Evolutionary conservation across 1,140 invertebrate genomes (phyloP).

Genomic region (Argopecten irradians): DNA sequence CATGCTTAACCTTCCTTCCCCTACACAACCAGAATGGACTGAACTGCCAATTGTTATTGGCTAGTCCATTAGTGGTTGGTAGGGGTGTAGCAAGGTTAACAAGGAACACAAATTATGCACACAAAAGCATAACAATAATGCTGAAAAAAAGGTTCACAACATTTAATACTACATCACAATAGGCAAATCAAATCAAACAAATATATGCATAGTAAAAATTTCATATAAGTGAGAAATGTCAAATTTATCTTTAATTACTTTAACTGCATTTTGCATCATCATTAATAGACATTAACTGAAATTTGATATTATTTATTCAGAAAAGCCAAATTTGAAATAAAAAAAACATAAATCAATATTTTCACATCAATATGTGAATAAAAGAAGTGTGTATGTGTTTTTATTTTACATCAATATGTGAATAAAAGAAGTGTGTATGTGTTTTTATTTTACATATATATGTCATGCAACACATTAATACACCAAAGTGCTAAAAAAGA

Average conservation of each 20-base stretch:
- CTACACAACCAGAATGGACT: constrained; percentile 33
- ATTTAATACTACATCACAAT: constrained; percentile 31
- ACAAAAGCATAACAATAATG: background rate
- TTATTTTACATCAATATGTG: background rate
- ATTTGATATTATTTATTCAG: too few species aligned
- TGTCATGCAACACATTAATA: background rate
- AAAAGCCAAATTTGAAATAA: background rate
- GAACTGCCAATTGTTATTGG: background rate
- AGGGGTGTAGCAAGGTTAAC: background rate
- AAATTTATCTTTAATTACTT: background rate
- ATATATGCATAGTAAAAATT: constrained; percentile 32
- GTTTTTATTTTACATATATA: background rate
- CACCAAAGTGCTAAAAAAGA: background rate
- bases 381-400: background rate
- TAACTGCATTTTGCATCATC: background rate
- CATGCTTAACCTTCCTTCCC: constrained; percentile 39
- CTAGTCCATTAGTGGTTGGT: background rate
- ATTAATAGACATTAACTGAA: too few species aligned
- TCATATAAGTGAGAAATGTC: background rate
- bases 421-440: background rate
- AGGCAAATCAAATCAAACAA: constrained; percentile 40
- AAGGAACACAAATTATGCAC: background rate
- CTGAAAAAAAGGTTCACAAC: constrained; percentile 29
- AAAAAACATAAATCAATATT: background rate
- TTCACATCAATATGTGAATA: background rate